phyloP scores from a whole-genome alignment of 1,140 invertebrate genomes.

The Pogonomyrmex barbatus region DNA sequence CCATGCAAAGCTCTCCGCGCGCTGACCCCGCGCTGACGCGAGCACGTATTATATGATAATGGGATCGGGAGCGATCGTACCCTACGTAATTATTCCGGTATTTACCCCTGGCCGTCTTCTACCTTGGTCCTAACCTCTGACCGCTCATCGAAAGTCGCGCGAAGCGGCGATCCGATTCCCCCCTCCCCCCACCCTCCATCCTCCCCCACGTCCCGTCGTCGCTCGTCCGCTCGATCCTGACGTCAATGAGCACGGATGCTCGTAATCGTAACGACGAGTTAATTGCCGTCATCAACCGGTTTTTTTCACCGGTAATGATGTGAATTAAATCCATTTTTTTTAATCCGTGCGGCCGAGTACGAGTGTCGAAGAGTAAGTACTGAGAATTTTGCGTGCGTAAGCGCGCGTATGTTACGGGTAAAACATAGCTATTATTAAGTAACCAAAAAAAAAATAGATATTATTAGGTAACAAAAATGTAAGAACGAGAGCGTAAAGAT shows the following conservation, averaged over 20 bases:
- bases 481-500: neutral
- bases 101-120: neutral
- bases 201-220: neutral
- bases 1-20: conserved; percentile 20
- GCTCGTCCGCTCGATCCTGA: neutral
- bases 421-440: neutral
- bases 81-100: neutral
- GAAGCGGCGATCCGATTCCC: neutral
- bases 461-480: neutral
- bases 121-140: conserved; percentile 30
- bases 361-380: neutral
- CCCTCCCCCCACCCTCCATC: neutral
- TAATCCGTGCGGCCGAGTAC: too few species aligned
- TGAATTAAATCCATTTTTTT: neutral
- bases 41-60: conserved; percentile 54
- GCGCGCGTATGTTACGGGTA: neutral
- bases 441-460: neutral
- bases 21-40: conserved; percentile 33
- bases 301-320: neutral
- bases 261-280: neutral
- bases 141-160: conserved; percentile 4
- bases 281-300: neutral
- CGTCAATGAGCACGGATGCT: neutral
- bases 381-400: neutral
- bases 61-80: neutral